Evolutionary conservation across 2,888 invertebrate genomes (phyloP).

Genomic region (Melipona bicolor): DNA sequence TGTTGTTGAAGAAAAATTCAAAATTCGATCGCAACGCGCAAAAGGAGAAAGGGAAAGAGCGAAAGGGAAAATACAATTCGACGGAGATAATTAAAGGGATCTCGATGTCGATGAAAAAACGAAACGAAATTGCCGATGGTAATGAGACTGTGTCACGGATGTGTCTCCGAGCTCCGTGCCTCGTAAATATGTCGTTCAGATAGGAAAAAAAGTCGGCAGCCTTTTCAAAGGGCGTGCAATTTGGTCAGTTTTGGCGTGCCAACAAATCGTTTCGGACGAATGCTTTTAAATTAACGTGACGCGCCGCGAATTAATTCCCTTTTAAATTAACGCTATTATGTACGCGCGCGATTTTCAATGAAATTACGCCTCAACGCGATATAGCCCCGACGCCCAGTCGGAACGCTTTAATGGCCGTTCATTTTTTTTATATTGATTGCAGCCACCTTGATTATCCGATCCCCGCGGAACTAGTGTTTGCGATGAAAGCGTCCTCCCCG

Average conservation of each 20-base stretch:
- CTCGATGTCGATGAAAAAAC: too few species aligned
- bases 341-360: conserved; percentile 70
- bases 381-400: conserved; percentile 55
- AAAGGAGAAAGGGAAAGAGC: too few species aligned
- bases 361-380: conserved; percentile 71
- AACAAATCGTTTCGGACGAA: conserved; percentile 72
- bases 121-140: conserved; percentile 6
- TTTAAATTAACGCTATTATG: conserved; percentile 74
- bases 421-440: conserved; percentile 69
- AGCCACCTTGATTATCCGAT: conserved; percentile 71
- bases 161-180: conserved; percentile 17
- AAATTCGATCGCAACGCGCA: too few species aligned
- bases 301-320: conserved; percentile 71
- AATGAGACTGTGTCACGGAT: conserved; percentile 36
- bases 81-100: background rate
- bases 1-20: too few species aligned
- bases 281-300: conserved; percentile 74
- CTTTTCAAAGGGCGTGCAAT: conserved; percentile 64
- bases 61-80: background rate
- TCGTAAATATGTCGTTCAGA: conserved; percentile 36
- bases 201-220: conserved; percentile 61
- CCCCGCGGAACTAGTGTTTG: conserved; percentile 64
- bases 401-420: conserved; percentile 66
- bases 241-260: conserved; percentile 63
- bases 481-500: conserved; percentile 68